Percentiles rank a stretch among this genome's conserved stretches.
Conservation (phyloP, 2,888 invertebrate species). For the Agonopterix alstromeriana region DNA sequence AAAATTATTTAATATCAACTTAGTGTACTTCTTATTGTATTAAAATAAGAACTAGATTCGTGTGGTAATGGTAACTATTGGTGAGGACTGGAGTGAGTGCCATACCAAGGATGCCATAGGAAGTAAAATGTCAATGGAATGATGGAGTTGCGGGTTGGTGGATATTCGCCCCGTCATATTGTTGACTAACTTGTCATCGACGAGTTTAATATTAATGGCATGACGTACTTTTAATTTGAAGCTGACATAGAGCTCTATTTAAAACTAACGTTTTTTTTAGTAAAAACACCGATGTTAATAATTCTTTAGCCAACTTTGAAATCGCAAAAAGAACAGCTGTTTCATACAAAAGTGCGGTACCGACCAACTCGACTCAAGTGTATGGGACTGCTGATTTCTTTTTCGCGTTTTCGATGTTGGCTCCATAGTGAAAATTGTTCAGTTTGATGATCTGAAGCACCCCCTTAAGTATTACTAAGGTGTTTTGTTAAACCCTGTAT, state of each 20-base stretch:
- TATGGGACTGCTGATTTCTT: too few relatives aligned
- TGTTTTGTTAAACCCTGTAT: too few relatives aligned
- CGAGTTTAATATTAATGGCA: not conserved
- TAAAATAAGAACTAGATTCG: slow-evolving; percentile 13
- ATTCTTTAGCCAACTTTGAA: too few relatives aligned
- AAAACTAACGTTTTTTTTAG: too few relatives aligned
- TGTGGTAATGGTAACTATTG: not conserved
- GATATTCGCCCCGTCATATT: not conserved
- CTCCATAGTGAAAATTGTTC: too few relatives aligned
- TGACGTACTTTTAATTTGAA: not conserved
- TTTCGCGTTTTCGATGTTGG: too few relatives aligned
- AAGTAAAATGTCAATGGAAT: slow-evolving; percentile 14
- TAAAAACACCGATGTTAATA: too few relatives aligned
- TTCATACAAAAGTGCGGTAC: too few relatives aligned
- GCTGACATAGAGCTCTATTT: not conserved
- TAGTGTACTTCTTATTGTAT: slow-evolving; percentile 12
- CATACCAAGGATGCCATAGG: slow-evolving; percentile 20
- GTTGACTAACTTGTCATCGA: slow-evolving; percentile 3
- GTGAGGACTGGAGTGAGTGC: slow-evolving; percentile 3
- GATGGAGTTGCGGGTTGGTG: slow-evolving; percentile 6
- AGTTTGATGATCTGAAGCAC: too few relatives aligned
- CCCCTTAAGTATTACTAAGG: too few relatives aligned
- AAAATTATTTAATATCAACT: slow-evolving; percentile 36
- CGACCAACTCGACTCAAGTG: too few relatives aligned
- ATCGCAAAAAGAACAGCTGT: too few relatives aligned